phyloP scores from a whole-genome alignment of 2,888 invertebrate genomes.

The Nemapogon koenigi region DNA sequence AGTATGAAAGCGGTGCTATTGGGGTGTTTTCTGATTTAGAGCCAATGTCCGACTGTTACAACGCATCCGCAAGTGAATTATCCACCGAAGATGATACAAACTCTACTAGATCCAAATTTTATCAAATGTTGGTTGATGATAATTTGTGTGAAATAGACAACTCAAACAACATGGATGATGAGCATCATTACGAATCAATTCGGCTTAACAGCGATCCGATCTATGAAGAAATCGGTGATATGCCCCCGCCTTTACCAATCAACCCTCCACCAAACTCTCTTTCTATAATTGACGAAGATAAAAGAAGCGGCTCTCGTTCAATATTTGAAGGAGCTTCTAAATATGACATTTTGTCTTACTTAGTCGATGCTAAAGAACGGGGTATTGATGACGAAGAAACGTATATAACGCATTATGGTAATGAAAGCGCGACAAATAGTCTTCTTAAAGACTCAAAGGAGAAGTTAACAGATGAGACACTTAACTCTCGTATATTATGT shows the following conservation, averaged over 20 bases:
- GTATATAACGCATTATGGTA: conserved; percentile 69
- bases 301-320: conserved; percentile 71
- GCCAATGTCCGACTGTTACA: conserved; percentile 74
- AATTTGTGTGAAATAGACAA: conserved; percentile 73
- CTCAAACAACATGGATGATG: conserved; percentile 66
- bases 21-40: conserved; percentile 60
- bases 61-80: conserved; percentile 70
- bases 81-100: conserved; percentile 71
- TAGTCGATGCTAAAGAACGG: conserved; percentile 85
- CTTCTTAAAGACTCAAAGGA: conserved; percentile 61
- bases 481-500: conserved; percentile 52
- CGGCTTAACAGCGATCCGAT: conserved; percentile 73
- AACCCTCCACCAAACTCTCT: conserved; percentile 78
- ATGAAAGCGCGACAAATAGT: conserved; percentile 55
- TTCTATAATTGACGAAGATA: conserved; percentile 72
- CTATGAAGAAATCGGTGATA: conserved; percentile 77
- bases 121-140: conserved; percentile 75
- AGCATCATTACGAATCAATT: conserved; percentile 78
- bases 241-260: conserved; percentile 79
- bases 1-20: conserved; percentile 68
- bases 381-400: conserved; percentile 74
- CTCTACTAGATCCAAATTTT: conserved; percentile 73
- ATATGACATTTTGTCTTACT: conserved; percentile 87
- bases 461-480: conserved; percentile 57
- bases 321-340: conserved; percentile 85